phyloP scores from a whole-genome alignment of 1,140 invertebrate species.

The Holcopasites calliopsidis region DNA sequence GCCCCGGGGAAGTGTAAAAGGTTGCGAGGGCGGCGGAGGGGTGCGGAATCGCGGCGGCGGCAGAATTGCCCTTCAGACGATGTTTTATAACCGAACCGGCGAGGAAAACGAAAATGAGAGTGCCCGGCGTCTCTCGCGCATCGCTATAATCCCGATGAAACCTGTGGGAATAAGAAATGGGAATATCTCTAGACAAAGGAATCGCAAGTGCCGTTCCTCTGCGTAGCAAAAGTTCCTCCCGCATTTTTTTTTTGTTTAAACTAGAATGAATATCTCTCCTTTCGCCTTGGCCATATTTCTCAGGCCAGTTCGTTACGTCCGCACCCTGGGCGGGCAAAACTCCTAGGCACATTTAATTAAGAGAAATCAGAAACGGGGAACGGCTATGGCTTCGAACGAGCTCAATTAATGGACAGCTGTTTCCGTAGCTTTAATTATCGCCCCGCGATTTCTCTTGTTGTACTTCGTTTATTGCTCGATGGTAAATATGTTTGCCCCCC shows the following conservation, averaged over 20 bases:
- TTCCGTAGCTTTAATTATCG: not conserved
- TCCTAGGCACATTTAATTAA: conserved; percentile 3
- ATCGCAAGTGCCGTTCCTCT: conserved; percentile 2
- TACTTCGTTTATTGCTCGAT: not conserved
- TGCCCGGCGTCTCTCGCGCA: conserved; percentile 36
- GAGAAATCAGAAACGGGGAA: not conserved
- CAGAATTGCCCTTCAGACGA: conserved; percentile 57
- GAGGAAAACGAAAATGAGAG: conserved; percentile 58
- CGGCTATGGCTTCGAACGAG: not conserved
- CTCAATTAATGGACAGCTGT: not conserved
- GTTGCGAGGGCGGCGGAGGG: not conserved
- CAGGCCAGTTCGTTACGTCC: not conserved
- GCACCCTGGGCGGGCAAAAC: not conserved
- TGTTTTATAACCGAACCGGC: conserved; percentile 37
- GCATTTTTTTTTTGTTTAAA: not conserved
- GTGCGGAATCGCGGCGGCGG: conserved; percentile 10
- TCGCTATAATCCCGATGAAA: conserved; percentile 48
- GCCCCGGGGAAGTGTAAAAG: conserved; percentile 1
- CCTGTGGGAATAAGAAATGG: conserved; percentile 37
- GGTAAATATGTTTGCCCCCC: not conserved
- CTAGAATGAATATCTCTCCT: not conserved
- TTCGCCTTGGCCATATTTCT: conserved; percentile 7
- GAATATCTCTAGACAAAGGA: conserved; percentile 38
- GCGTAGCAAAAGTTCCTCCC: not conserved
- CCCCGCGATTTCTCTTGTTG: not conserved